phyloP scores from a whole-genome alignment of 1,140 invertebrate species.

The Lucilia cuprina region DNA sequence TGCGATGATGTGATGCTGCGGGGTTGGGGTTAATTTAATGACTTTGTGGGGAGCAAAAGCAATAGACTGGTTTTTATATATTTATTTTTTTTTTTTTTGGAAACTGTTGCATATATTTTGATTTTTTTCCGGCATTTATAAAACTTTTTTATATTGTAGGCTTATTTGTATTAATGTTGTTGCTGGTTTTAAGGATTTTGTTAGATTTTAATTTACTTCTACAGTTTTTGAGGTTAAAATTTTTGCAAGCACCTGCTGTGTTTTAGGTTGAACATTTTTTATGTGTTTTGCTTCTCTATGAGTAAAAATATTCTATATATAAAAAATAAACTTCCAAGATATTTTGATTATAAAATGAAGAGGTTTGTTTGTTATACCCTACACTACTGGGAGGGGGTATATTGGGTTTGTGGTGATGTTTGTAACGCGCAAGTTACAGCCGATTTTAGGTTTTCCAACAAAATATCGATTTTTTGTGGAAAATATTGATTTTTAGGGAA shows the following conservation, averaged over 20 bases:
- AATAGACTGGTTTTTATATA: neutral
- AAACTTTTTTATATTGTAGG: constrained; percentile 29
- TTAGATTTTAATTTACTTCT: constrained; percentile 32
- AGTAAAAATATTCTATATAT: neutral
- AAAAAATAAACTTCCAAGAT: neutral
- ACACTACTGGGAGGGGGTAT: too few relatives aligned
- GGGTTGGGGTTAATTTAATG: neutral
- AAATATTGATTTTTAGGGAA: too few relatives aligned
- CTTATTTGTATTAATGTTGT: constrained; percentile 28
- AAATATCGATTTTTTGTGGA: too few relatives aligned
- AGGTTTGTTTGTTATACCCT: too few relatives aligned
- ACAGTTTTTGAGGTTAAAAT: constrained; percentile 17
- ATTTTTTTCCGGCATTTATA: constrained; percentile 15
- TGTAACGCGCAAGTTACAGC: too few relatives aligned
- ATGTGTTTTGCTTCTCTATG: neutral
- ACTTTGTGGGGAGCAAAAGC: neutral
- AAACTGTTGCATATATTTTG: constrained; percentile 23
- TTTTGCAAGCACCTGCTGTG: constrained; percentile 27
- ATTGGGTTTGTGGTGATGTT: too few relatives aligned
- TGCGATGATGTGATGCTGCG: too few relatives aligned
- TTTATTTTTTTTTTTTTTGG: neutral
- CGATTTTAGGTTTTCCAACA: too few relatives aligned
- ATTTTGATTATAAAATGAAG: constrained; percentile 24
- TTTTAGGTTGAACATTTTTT: neutral
- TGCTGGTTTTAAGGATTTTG: constrained; percentile 19